phyloP scores from a whole-genome alignment of 2,113 vertebrate species.

The Neodontobutis hainanensis region DNA sequence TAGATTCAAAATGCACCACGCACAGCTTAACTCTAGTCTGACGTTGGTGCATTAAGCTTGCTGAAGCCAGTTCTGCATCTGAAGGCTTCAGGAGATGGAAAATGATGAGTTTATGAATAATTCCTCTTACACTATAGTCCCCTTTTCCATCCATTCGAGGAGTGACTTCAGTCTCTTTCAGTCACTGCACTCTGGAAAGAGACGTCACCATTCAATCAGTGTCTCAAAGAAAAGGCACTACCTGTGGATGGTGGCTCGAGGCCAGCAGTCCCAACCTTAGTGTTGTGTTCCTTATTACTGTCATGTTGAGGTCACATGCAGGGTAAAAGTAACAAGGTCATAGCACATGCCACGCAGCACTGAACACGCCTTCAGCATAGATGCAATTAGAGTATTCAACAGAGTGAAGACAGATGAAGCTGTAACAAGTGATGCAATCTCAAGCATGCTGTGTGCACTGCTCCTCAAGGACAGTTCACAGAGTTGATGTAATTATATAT shows the following conservation, averaged over 20 bases:
- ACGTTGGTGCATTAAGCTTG: conserved; percentile 20
- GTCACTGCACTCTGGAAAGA: conserved; percentile 30
- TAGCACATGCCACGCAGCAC: conserved; percentile 55
- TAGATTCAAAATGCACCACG: conserved; percentile 28
- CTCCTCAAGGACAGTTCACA: conserved; percentile 19
- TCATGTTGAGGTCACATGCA: conserved; percentile 48
- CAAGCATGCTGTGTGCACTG: conserved; percentile 19
- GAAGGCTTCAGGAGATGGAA: conserved; percentile 28
- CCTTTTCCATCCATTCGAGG: conserved; percentile 30
- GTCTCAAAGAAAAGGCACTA: conserved; percentile 73
- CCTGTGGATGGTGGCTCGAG: conserved; percentile 52
- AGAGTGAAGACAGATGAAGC: conserved; percentile 29
- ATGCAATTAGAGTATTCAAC: conserved; percentile 18
- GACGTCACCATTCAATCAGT: conserved; percentile 32
- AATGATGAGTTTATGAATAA: conserved; percentile 33
- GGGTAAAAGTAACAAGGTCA: conserved; percentile 50
- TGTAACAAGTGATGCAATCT: conserved; percentile 24
- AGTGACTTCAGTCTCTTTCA: conserved; percentile 26
- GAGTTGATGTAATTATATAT: conserved; percentile 20
- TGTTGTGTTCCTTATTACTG: not conserved
- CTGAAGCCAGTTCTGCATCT: conserved; percentile 38
- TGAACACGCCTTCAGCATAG: conserved; percentile 14
- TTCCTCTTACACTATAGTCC: conserved; percentile 33
- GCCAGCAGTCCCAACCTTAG: conserved; percentile 14
- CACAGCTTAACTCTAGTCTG: conserved; percentile 23